Evolutionary conservation across 2,113 vertebrate genomes (phyloP).

Genomic region (Rhodinocichla rosea): DNA sequence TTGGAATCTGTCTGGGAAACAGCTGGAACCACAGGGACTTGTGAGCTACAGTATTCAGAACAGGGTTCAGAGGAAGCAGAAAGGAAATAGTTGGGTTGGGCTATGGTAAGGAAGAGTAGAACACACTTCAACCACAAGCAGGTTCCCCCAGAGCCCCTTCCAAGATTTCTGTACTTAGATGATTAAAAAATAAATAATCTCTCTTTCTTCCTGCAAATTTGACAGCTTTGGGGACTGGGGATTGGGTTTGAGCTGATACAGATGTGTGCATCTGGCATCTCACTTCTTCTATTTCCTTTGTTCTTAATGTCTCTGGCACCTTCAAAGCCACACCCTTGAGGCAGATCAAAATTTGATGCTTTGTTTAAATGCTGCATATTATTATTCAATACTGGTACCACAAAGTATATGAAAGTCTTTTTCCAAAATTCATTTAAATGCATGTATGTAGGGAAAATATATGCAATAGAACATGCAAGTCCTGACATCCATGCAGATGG

Average conservation of each 20-base stretch:
- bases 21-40: background rate
- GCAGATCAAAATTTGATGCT: background rate
- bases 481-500: background rate
- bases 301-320: background rate
- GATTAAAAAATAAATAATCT: slow-evolving; percentile 5
- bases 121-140: background rate
- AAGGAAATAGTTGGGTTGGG: background rate
- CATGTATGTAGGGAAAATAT: background rate
- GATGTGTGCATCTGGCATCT: background rate
- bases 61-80: background rate
- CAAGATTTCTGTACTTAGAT: background rate
- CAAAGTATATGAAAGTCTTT: background rate
- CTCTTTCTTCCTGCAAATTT: background rate
- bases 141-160: background rate
- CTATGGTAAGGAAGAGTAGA: background rate
- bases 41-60: background rate
- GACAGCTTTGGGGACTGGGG: background rate
- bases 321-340: slow-evolving; percentile 29
- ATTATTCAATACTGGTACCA: background rate
- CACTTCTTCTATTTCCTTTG: background rate
- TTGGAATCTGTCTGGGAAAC: background rate
- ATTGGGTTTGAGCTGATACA: background rate
- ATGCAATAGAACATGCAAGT: background rate
- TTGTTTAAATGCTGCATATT: background rate
- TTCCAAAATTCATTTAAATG: background rate